These are phyloP conservation scores for Conopomorpha cramerella DNA, from an alignment of 1,140 invertebrate genomes.

Conservation along the genomic window DNA sequence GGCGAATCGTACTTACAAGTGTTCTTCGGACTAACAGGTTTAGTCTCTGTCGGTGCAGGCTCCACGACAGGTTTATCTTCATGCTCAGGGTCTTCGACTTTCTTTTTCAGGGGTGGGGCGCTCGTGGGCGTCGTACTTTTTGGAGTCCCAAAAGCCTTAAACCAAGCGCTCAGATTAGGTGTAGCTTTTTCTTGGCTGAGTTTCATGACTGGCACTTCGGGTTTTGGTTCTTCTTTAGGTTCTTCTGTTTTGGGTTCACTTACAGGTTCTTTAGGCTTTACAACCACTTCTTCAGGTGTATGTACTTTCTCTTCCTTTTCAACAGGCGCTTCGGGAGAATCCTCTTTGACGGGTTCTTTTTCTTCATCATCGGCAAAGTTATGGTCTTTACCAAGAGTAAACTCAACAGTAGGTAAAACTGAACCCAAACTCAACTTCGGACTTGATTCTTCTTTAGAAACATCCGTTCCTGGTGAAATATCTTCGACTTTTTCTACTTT, in stretches of 20 bases:
- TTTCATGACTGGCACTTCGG: constrained; percentile 24
- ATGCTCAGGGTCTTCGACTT: constrained; percentile 36
- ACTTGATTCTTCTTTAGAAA: constrained; percentile 64
- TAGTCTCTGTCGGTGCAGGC: constrained; percentile 25
- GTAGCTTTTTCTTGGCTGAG: constrained; percentile 69
- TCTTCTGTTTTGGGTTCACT: constrained; percentile 44
- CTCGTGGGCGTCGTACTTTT: constrained; percentile 47
- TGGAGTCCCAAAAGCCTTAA: constrained; percentile 86
- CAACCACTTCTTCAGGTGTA: constrained; percentile 11
- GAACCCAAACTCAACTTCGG: constrained; percentile 82
- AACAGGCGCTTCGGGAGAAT: constrained; percentile 12
- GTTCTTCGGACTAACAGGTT: constrained; percentile 24
- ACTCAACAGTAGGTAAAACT: constrained; percentile 70
- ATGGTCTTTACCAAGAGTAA: constrained; percentile 63
- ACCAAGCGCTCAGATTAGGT: constrained; percentile 87
- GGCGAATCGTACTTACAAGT: constrained; percentile 35
- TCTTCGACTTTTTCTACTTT: constrained; percentile 53
- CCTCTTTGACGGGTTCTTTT: constrained; percentile 17
- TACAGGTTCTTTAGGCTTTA: constrained; percentile 17
- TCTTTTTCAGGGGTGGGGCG: constrained; percentile 42
- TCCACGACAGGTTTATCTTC: constrained; percentile 31
- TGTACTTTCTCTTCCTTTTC: constrained; percentile 12
- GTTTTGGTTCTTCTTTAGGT: constrained; percentile 39
- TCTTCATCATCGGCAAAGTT: constrained; percentile 58
- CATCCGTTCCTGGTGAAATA: constrained; percentile 30